A percentile compares a stretch with the other conserved stretches of the same genome.
Evolutionary conservation across 2,113 vertebrate species (phyloP).

Genomic region (Microtus montanus): DNA sequence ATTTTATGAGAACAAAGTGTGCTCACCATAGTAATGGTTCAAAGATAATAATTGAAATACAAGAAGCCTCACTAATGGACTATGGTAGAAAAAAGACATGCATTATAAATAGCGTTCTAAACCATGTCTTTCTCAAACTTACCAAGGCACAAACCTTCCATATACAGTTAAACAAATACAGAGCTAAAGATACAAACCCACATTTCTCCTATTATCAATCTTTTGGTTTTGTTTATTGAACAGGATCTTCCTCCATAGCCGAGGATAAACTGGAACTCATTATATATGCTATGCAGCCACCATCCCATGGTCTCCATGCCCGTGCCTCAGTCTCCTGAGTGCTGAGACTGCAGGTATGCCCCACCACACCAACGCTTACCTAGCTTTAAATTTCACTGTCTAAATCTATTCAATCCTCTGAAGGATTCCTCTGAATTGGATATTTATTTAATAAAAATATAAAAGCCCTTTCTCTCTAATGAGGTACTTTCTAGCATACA

Average conservation of each 20-base stretch:
- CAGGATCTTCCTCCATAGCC: neutral
- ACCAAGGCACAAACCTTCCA: neutral
- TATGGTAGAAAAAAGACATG: neutral
- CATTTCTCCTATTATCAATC: neutral
- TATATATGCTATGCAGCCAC: neutral
- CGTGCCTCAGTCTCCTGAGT: neutral
- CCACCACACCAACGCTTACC: neutral
- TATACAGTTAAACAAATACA: neutral
- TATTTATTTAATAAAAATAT: neutral
- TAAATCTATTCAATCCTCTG: neutral
- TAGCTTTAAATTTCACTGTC: neutral
- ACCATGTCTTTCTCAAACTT: neutral
- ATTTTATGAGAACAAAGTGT: neutral
- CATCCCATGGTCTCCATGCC: rapidly evolving
- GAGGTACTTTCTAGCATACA: neutral
- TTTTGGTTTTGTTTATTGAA: neutral
- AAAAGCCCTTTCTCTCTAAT: neutral
- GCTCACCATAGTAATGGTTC: neutral
- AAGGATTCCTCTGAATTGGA: neutral
- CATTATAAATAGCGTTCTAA: neutral
- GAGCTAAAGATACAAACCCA: neutral
- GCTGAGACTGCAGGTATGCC: neutral
- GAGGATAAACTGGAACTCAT: neutral
- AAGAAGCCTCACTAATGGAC: neutral
- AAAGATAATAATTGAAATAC: neutral